phyloP scores from a whole-genome alignment of 2,888 invertebrate species.

The Stratiomys singularior region DNA sequence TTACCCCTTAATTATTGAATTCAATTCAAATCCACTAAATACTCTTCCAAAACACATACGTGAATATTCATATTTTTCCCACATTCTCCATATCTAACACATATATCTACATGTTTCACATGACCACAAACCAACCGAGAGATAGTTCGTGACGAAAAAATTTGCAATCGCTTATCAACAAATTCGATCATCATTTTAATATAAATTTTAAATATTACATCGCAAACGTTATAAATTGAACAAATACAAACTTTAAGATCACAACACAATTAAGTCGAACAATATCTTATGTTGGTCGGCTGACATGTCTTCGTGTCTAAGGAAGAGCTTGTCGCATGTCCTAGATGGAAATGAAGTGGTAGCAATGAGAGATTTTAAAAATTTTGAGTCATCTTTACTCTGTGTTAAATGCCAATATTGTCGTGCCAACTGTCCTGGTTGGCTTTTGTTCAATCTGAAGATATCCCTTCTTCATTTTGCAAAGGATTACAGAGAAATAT shows the following conservation, averaged over 20 bases:
- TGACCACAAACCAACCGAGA: neutral
- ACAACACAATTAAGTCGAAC: constrained; percentile 47
- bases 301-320: neutral
- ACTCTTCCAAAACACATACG: too few relatives aligned
- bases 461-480: too few relatives aligned
- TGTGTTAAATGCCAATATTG: too few relatives aligned
- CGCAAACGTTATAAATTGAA: constrained; percentile 43
- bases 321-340: neutral
- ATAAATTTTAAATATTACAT: constrained; percentile 45
- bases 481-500: too few relatives aligned
- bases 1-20: too few relatives aligned
- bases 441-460: too few relatives aligned
- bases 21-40: too few relatives aligned
- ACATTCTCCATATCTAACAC: too few relatives aligned
- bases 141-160: constrained; percentile 33
- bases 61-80: too few relatives aligned
- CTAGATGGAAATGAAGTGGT: neutral
- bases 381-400: too few relatives aligned
- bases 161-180: constrained; percentile 42
- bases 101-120: too few relatives aligned
- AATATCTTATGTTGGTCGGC: constrained; percentile 41
- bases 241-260: constrained; percentile 44
- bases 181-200: constrained; percentile 28
- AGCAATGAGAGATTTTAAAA: neutral
- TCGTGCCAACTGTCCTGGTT: too few relatives aligned